Base-by-base conservation (phyloP, 2,888 invertebrate genomes). In the Leptopilina myrica region DNA sequence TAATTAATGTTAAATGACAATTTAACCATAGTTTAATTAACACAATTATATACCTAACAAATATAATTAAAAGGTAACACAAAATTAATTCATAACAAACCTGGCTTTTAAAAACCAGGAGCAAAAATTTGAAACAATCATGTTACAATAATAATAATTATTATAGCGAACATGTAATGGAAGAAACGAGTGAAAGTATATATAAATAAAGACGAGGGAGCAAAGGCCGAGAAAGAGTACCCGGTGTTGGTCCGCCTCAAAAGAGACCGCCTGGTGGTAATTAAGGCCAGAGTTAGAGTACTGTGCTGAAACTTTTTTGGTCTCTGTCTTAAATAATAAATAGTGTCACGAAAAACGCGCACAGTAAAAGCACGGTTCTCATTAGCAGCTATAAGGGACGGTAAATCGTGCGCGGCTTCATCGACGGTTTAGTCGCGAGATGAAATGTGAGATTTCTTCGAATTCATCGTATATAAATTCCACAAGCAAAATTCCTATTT, bases 311-410 rank as follows among this genome's bases (percentile, higher is more conserved):
- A 86, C 87, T 86, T 88, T 85, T 85, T 85, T 78, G 83, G 83
- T 80, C 76, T 80, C 76, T 64, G 79, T 66, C 86, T 87, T 87
- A 86, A 87, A 89, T 89, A 89, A 89, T 87, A 87, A 89, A 88
- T 86, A 86, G 86, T 84, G 81, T 79, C 82, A 78, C 79, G 81
- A 83, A 83, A 86, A 85, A 82, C 77, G 73, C 66, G 76, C 67
- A 20, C 53, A 78, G 64, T 77, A 65, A 80, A 77, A 76, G 79
- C 66, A 79, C 84, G 82, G 82, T 83, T 85, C 88, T 88, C 88
- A 89, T 88, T 85, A 87, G 86, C 83, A 78, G 76, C 78, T 65
- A 49, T 49, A 78, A 76, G 79, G 78, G 80, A 79, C 81, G 82
- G 77, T 79, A 59, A 80, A 82, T 80, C 83, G 82, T 78, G 79